Base-by-base conservation (phyloP, 2,888 invertebrate species). In the Rutpela maculata region DNA sequence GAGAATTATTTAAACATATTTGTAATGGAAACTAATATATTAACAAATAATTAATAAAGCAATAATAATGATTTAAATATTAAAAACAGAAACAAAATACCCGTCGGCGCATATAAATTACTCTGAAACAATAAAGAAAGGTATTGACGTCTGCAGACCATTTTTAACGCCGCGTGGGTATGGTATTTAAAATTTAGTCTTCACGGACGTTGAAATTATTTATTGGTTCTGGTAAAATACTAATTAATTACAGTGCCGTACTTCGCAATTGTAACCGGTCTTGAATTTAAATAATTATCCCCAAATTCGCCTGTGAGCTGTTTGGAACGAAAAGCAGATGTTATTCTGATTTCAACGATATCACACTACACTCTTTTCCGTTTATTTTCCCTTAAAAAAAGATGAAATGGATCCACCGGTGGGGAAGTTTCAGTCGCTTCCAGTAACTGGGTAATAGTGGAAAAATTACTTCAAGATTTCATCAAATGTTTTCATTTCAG, bases 91-190 rank as follows among this genome's bases (percentile, higher is more conserved):
- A 62, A 62, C n/a, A 22, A 26, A 62, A 62, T 62, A 62, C 7
- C 7, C 31, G 11, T n/a, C 26, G 60, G 31, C 31, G 31, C 50
- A 63, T 17, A 63, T 63, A 63, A n/a, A 63, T 63, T 35, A n/a
- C 7, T 31, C 7, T 26, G 31, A 26, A 63, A 63, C 6, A 26
- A 26, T 6, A 62, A 55, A 31, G 57, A 57, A 38, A 11, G 38
- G 4, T 18, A 59, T 9, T 69, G 59, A 69, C 69, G 59, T 57
- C 31, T 55, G 69, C 57, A 12, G 35, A 35, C 69, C 69, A 57
- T 57, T 69, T 69, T 69, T 18, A 18, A 26, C 18, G n/a, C 12
- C 12, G 59, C 12, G 69, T 69, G 69, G 69, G 69, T 11, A 31
- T 26, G 57, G 17, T 35, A 35, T 69, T 57, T 69, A 57, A 35